These are phyloP conservation scores for Aphaenogaster ashmeadi DNA, from an alignment of 1,140 invertebrate genomes.

Conservation along the genomic window DNA sequence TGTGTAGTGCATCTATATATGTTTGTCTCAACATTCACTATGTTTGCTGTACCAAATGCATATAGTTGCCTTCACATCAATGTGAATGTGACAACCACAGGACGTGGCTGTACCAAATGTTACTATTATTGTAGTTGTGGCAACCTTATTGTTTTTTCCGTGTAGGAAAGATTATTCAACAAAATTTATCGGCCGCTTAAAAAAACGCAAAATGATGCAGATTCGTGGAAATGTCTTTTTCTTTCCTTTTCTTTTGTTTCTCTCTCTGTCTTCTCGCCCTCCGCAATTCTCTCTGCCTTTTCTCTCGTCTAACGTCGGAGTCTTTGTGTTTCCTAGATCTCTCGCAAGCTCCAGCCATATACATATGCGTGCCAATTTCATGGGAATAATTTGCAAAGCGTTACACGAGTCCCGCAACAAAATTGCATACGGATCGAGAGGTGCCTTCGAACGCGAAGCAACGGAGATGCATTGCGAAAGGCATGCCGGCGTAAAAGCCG, in stretches of 20 bases:
- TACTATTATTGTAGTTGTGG: too few species aligned
- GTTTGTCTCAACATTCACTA: too few species aligned
- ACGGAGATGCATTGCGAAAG: slow-evolving; percentile 44
- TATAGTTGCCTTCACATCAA: too few species aligned
- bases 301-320: slow-evolving; percentile 17
- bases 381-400: slow-evolving; percentile 51
- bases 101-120: too few species aligned
- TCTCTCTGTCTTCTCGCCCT: background rate
- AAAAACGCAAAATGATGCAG: background rate
- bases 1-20: too few species aligned
- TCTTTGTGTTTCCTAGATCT: slow-evolving; percentile 49
- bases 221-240: background rate
- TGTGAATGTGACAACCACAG: too few species aligned
- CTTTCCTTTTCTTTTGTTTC: background rate
- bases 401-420: slow-evolving; percentile 61
- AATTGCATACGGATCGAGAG: slow-evolving; percentile 65
- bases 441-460: slow-evolving; percentile 28
- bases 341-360: slow-evolving; percentile 46
- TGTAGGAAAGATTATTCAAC: background rate
- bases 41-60: too few species aligned
- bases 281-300: background rate
- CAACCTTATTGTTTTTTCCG: too few species aligned
- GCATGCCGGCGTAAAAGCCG: slow-evolving; percentile 29
- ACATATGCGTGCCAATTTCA: slow-evolving; percentile 47
- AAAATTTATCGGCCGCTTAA: background rate